Percentiles rank a stretch among this genome's conserved stretches.
These are phyloP conservation scores for Chascanopsetta lugubris DNA, from an alignment of 2,113 vertebrate genomes.

Conservation along the genomic window DNA sequence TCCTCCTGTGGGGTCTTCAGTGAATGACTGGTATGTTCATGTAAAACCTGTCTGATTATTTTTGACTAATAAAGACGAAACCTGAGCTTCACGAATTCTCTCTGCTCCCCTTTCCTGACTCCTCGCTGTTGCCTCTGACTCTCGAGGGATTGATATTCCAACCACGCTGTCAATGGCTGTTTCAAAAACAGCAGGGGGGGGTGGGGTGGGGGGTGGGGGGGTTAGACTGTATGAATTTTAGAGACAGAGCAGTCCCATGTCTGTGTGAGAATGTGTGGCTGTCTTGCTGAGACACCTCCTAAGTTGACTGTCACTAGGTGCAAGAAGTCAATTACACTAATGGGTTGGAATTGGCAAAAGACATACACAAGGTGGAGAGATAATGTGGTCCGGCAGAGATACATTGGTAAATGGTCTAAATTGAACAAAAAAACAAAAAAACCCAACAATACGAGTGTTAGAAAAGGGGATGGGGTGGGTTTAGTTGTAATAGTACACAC, in stretches of 20 bases:
- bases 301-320: constrained; percentile 52
- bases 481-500: constrained; percentile 31
- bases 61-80: constrained; percentile 67
- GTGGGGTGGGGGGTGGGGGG: no score
- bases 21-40: constrained; percentile 50
- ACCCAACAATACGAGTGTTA: not conserved
- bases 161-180: constrained; percentile 52
- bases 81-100: constrained; percentile 45
- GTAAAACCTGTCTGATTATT: constrained; percentile 33
- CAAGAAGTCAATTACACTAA: constrained; percentile 61
- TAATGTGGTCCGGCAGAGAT: constrained; percentile 15
- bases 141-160: constrained; percentile 59
- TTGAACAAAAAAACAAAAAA: constrained; percentile 18
- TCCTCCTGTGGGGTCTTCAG: constrained; percentile 32
- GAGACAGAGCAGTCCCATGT: constrained; percentile 58
- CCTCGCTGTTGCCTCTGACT: constrained; percentile 43
- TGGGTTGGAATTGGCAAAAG: constrained; percentile 31
- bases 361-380: not conserved
- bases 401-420: not conserved
- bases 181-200: constrained; percentile 71
- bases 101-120: constrained; percentile 67
- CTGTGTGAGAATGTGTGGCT: constrained; percentile 60
- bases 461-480: constrained; percentile 13
- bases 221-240: constrained; percentile 61
- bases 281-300: constrained; percentile 55